These are phyloP conservation scores for Leptogaster cylindrica DNA, from an alignment of 2,888 invertebrate genomes.

Conservation along the genomic window DNA sequence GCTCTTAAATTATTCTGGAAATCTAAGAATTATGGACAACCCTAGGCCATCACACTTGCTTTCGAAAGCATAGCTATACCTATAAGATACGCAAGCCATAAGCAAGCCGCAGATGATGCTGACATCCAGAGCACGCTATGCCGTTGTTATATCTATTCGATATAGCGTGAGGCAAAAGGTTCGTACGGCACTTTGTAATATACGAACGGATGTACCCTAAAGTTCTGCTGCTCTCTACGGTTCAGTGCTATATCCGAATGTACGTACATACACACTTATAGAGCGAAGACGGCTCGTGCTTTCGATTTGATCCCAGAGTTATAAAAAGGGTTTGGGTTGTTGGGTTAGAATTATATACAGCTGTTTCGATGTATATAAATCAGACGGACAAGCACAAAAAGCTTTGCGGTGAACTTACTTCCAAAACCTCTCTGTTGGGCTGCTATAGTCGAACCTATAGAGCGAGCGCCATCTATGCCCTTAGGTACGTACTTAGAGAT, in stretches of 20 bases:
- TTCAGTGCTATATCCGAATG: slow-evolving; percentile 25
- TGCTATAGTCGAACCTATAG: slow-evolving; percentile 24
- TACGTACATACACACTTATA: slow-evolving; percentile 44
- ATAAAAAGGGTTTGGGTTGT: slow-evolving; percentile 49
- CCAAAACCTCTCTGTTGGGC: slow-evolving; percentile 48
- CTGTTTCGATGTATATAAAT: slow-evolving; percentile 50
- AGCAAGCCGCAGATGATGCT: slow-evolving; percentile 51
- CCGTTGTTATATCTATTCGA: too few relatives aligned
- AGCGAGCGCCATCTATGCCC: slow-evolving; percentile 20
- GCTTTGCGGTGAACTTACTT: slow-evolving; percentile 51
- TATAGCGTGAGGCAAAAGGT: slow-evolving; percentile 33
- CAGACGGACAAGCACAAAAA: slow-evolving; percentile 50
- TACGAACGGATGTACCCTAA: slow-evolving; percentile 18
- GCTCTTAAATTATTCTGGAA: slow-evolving; percentile 42
- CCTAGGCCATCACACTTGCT: slow-evolving; percentile 40
- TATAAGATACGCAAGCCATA: slow-evolving; percentile 49
- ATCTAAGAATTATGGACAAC: slow-evolving; percentile 43
- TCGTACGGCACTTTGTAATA: neutral
- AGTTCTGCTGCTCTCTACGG: slow-evolving; percentile 21
- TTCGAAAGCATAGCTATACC: slow-evolving; percentile 39
- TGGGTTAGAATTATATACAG: slow-evolving; percentile 46
- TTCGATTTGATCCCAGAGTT: slow-evolving; percentile 49
- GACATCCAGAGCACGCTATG: slow-evolving; percentile 49
- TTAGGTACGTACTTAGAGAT: slow-evolving; percentile 41
- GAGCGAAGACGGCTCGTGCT: slow-evolving; percentile 51